phyloP scores from a whole-genome alignment of 2,113 vertebrate genomes.

The Mohoua ochrocephala region DNA sequence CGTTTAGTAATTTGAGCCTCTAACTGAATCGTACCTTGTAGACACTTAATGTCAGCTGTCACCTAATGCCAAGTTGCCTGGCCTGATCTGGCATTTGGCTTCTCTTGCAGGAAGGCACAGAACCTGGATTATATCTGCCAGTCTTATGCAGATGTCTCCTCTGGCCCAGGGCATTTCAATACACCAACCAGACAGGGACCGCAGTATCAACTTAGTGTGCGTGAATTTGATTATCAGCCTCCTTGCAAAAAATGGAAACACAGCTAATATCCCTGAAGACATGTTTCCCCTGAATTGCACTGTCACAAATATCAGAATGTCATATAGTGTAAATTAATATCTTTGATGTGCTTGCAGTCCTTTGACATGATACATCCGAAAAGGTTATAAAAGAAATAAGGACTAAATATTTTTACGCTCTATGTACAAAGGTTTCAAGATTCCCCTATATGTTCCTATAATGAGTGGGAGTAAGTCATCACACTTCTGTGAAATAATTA shows the following conservation, averaged over 20 bases:
- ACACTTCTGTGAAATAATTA: not conserved
- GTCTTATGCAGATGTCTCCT: not conserved
- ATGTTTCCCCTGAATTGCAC: not conserved
- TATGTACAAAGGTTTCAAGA: not conserved
- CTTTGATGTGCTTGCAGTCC: not conserved
- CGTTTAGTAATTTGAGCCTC: not conserved
- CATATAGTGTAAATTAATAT: not conserved
- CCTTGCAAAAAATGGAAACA: not conserved
- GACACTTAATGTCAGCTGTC: not conserved
- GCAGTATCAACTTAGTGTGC: not conserved
- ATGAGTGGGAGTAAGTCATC: not conserved
- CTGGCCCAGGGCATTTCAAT: not conserved
- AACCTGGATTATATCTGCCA: not conserved
- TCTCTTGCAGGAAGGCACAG: not conserved
- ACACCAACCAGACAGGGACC: not conserved
- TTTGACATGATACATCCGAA: not conserved
- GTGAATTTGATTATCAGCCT: not conserved
- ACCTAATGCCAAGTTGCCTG: not conserved
- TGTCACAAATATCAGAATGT: not conserved
- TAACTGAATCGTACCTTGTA: not conserved
- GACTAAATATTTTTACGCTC: not conserved
- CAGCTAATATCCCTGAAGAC: not conserved
- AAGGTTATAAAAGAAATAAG: not conserved
- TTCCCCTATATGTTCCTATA: not conserved
- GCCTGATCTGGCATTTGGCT: not conserved